Evolutionary conservation across 2,113 vertebrate genomes (phyloP), one percentile per base, ranked within the genome.

Genomic region (Bos indicus): DNA sequence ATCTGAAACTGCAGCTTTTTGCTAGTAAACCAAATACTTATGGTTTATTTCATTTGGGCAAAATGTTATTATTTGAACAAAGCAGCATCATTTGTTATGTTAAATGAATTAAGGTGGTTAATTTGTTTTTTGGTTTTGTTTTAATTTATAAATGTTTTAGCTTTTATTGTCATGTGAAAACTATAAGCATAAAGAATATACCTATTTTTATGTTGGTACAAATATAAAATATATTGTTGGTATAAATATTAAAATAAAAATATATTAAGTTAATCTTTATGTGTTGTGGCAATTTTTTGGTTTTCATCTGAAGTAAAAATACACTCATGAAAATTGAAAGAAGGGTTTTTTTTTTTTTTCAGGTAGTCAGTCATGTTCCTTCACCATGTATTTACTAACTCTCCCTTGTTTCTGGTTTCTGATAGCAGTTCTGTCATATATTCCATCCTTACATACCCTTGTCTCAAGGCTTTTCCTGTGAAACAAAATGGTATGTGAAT

Each of bases 131-230:
- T 97, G 56, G 48, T 62, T 96, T 86, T 92, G 94, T 57, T 95
- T 82, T 90, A 94, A 71, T 91, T 60, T 94, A 9, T 97, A 96
- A 96, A 95, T 93, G 64, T 87, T 93, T 90, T 83, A 60, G 36
- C 33, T 94, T 96, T 97, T 90, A 16, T 96, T 92, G 26, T 90
- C 95, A 33, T 74, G 54, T 92, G 30, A 96, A 74, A 94, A 94
- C 88, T 96, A 13, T 84, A 96, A 78, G 12, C 46, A 67, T 94
- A 94, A 96, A 97, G 80, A 96, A 52, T 95, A 91, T 94, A 80
- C 51, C 48, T 98, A 97, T 97, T 98, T 97, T 98, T 97, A 96
- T 95, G 91, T 98, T 97, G 60, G 30, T 93, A 81, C 62, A 96
- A 91, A 95, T 95, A 64, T 90, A 91, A 96, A 30, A 77, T 77